phyloP scores from a whole-genome alignment of 92 coral and sea anemone genomes.

The Phymanthus crucifer region DNA sequence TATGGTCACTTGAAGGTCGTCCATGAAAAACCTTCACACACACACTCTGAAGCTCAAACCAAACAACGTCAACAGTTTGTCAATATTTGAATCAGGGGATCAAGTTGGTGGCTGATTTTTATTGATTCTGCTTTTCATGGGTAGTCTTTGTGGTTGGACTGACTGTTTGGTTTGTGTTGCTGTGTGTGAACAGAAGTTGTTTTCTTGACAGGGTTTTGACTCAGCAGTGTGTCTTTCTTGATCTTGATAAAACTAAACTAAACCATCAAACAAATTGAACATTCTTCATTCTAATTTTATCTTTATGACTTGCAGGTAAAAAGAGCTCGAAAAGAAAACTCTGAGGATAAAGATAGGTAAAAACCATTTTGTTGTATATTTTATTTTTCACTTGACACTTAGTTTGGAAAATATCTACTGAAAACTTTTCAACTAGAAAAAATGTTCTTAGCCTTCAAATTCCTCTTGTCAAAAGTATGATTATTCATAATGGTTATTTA shows the following conservation, averaged over 20 bases:
- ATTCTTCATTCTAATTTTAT: background rate
- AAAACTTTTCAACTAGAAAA: background rate
- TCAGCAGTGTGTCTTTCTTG: no score
- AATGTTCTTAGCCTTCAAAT: no score
- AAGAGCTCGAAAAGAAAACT: conserved; percentile 81
- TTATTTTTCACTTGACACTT: background rate
- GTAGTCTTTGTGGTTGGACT: conserved; percentile 21
- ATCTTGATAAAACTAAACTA: no score
- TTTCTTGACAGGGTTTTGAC: background rate
- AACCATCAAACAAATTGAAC: conserved; percentile 2
- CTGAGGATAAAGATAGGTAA: conserved; percentile 81
- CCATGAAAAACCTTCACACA: background rate
- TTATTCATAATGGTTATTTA: no score
- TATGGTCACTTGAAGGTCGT: conserved; percentile 16
- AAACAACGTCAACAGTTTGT: conserved; percentile 7
- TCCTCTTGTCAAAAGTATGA: no score
- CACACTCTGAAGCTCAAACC: conserved; percentile 13
- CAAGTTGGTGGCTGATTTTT: conserved; percentile 17
- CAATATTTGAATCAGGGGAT: conserved; percentile 22
- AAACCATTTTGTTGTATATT: conserved; percentile 12
- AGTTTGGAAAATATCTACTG: background rate
- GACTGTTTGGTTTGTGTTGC: conserved; percentile 32
- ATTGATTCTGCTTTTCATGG: conserved; percentile 20
- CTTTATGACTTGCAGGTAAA: conserved; percentile 64
- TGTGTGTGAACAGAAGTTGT: conserved; percentile 45